Percentiles rank a stretch among this genome's conserved stretches.
Evolutionary conservation across 2,113 vertebrate species (phyloP).

Genomic region (Microcebus lehilahytsara): DNA sequence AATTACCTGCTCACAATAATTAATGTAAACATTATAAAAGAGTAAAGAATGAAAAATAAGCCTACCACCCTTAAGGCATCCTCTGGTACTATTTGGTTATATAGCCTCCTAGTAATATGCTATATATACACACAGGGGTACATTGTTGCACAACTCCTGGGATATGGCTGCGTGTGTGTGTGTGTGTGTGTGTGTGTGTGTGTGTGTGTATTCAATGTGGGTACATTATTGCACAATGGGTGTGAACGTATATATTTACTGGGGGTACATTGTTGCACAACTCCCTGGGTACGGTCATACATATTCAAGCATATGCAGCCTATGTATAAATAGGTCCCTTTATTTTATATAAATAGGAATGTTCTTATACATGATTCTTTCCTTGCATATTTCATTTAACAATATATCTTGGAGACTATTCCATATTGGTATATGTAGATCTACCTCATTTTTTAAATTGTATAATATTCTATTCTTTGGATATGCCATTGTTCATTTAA

Average conservation of each 20-base stretch:
- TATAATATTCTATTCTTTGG: not conserved
- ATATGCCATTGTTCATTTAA: not conserved
- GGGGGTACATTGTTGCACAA: no score
- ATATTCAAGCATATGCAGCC: not conserved
- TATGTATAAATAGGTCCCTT: not conserved
- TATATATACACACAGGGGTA: fast-evolving
- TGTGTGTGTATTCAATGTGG: no score
- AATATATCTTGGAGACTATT: not conserved
- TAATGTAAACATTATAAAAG: not conserved
- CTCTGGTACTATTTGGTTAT: not conserved
- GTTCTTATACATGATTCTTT: not conserved
- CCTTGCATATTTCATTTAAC: not conserved
- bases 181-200: no score
- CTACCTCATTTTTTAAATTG: not conserved
- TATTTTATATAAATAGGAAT: not conserved
- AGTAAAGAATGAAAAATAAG: not conserved
- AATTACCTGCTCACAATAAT: not conserved
- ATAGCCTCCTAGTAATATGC: not conserved
- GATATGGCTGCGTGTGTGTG: no score
- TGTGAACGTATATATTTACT: no score
- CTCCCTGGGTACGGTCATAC: no score
- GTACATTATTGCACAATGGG: no score
- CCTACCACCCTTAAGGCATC: not conserved
- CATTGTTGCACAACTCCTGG: no score
- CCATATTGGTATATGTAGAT: not conserved